Conservation (phyloP, 2,797 vertebrate genomes). For the Botia almorhae region DNA sequence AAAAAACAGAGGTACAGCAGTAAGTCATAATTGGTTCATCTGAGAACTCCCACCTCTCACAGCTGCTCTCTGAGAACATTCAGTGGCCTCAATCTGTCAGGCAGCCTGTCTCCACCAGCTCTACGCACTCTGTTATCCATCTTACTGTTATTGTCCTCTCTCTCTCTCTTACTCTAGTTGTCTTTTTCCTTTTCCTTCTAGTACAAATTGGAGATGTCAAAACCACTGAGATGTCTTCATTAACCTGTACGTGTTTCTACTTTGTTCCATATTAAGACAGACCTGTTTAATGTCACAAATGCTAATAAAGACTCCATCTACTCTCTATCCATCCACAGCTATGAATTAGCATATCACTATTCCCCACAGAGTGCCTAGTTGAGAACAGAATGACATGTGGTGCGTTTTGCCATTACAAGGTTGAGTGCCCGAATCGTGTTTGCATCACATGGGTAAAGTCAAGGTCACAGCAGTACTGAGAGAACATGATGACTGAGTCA, state of each 20-base stretch:
- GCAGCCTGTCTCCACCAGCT: constrained; percentile 55
- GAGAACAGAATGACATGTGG: constrained; percentile 7
- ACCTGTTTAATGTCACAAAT: not conserved
- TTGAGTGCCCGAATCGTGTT: not conserved
- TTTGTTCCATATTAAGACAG: constrained; percentile 3
- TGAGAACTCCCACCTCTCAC: constrained; percentile 71
- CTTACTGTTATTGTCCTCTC: constrained; percentile 8
- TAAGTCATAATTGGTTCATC: constrained; percentile 71
- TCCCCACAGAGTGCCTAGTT: constrained; percentile 5
- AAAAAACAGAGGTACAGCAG: constrained; percentile 30
- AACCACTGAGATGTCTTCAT: constrained; percentile 21
- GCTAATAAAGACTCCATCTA: not conserved
- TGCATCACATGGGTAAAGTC: constrained; percentile 17
- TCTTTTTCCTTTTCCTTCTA: constrained; percentile 15
- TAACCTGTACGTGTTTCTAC: not conserved
- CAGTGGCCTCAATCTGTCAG: constrained; percentile 80
- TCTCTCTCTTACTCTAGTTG: not conserved
- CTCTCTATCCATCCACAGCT: not conserved
- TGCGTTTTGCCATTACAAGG: constrained; percentile 22
- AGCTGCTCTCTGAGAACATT: constrained; percentile 73
- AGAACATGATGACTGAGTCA: constrained; percentile 38
- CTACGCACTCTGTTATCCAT: constrained; percentile 33
- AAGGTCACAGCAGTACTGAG: constrained; percentile 26
- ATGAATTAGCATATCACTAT: not conserved
- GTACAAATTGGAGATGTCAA: constrained; percentile 10